A percentile compares a stretch with the other conserved stretches of the same genome.
These are phyloP conservation scores for Vanessa cardui DNA, from an alignment of 2,888 invertebrate genomes.

Conservation along the genomic window DNA sequence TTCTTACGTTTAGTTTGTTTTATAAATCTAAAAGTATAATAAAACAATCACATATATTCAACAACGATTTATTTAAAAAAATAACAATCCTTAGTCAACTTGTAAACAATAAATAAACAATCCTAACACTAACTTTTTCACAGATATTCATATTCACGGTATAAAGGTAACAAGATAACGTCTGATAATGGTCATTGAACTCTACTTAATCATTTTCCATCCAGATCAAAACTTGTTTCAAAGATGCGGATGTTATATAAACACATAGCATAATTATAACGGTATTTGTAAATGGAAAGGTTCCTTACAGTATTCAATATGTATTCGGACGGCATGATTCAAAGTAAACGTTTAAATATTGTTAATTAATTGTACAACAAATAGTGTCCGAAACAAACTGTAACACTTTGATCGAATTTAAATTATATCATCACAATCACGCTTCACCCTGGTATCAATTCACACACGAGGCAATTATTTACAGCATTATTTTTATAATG, in stretches of 20 bases:
- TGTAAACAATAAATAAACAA: constrained; percentile 52
- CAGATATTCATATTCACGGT: constrained; percentile 68
- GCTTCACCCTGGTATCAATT: constrained; percentile 34
- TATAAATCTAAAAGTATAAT: constrained; percentile 25
- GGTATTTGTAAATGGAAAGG: constrained; percentile 61
- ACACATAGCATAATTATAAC: constrained; percentile 31
- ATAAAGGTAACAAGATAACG: constrained; percentile 33
- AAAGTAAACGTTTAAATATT: constrained; percentile 44
- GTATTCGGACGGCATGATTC: constrained; percentile 47
- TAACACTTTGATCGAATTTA: constrained; percentile 49
- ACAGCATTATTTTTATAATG: constrained; percentile 46
- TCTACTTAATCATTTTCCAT: constrained; percentile 54
- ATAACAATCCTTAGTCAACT: constrained; percentile 53
- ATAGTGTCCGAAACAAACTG: constrained; percentile 51
- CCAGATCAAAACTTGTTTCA: constrained; percentile 23
- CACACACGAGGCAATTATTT: constrained; percentile 55
- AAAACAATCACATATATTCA: constrained; percentile 27
- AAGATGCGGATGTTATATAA: constrained; percentile 27
- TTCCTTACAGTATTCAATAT: constrained; percentile 52
- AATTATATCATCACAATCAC: constrained; percentile 53
- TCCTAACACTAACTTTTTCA: constrained; percentile 62
- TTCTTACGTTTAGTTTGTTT: background rate
- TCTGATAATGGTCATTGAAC: constrained; percentile 44
- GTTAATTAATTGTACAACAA: constrained; percentile 64
- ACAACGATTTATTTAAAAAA: constrained; percentile 45